A percentile compares a stretch with the other conserved stretches of the same genome.
Conservation (phyloP, 2,797 vertebrate genomes). For the Hozukius guyotensis region DNA sequence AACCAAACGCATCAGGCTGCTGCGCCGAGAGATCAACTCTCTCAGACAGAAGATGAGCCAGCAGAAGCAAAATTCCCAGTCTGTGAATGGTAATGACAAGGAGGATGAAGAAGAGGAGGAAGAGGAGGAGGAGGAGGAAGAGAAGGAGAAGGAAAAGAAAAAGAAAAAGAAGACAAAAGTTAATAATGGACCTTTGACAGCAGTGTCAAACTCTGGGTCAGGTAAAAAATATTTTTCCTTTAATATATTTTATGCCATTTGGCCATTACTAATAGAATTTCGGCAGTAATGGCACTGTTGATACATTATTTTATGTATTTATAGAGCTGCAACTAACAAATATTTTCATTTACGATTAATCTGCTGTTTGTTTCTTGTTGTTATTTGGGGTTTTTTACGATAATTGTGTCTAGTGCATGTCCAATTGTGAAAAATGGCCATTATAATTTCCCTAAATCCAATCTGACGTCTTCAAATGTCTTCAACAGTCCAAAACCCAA, state of each 20-base stretch:
- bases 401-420: neutral
- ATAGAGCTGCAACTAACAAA: neutral
- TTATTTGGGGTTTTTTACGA: neutral
- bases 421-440: neutral
- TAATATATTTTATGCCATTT: neutral
- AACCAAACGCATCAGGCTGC: conserved; percentile 91
- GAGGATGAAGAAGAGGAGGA: conserved; percentile 59
- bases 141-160: conserved; percentile 1
- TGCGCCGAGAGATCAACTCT: conserved; percentile 93
- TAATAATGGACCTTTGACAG: conserved; percentile 57
- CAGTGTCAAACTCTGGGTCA: conserved; percentile 55
- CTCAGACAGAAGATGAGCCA: conserved; percentile 88
- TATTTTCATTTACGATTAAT: neutral
- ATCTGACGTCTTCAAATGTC: neutral
- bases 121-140: conserved; percentile 9
- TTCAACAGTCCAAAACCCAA: neutral
- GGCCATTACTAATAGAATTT: neutral
- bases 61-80: conserved; percentile 80
- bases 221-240: conserved; percentile 36
- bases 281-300: neutral
- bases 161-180: conserved; percentile 39
- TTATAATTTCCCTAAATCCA: neutral
- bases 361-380: no score
- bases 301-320: neutral
- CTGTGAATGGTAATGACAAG: conserved; percentile 79